These are phyloP conservation scores for Siniperca scherzeri DNA, from an alignment of 2,797 vertebrate genomes.

Conservation along the genomic window DNA sequence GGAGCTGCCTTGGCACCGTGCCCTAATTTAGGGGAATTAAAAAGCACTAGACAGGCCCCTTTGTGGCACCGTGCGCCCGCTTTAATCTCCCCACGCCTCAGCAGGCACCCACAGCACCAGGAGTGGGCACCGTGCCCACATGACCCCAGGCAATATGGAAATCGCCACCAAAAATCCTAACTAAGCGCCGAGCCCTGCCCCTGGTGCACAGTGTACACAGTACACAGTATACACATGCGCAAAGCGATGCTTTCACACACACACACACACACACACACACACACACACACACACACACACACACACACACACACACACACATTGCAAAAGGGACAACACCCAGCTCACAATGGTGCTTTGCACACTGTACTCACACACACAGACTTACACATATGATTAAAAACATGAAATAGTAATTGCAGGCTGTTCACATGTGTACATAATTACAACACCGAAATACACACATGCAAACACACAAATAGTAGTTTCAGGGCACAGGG, in stretches of 20 bases:
- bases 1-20: slow-evolving; percentile 82
- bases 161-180: slow-evolving; percentile 83
- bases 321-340: slow-evolving; percentile 50
- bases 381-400: slow-evolving; percentile 59
- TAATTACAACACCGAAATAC: slow-evolving; percentile 43
- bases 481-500: slow-evolving; percentile 53
- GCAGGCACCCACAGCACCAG: slow-evolving; percentile 83
- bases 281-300: slow-evolving; percentile 15
- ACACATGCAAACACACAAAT: slow-evolving; percentile 42
- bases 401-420: slow-evolving; percentile 51
- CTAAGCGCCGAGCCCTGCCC: slow-evolving; percentile 74
- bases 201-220: slow-evolving; percentile 70
- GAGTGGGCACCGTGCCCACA: slow-evolving; percentile 85
- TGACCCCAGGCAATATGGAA: slow-evolving; percentile 88
- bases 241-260: slow-evolving; percentile 50
- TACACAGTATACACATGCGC: slow-evolving; percentile 62
- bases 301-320: slow-evolving; percentile 18
- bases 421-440: slow-evolving; percentile 47
- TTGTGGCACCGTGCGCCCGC: slow-evolving; percentile 85
- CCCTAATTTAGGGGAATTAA: slow-evolving; percentile 89
- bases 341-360: slow-evolving; percentile 44
- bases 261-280: slow-evolving; percentile 18
- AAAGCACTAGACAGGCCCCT: slow-evolving; percentile 88
- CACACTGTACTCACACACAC: slow-evolving; percentile 30
- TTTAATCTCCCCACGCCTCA: slow-evolving; percentile 87